Evolutionary conservation across 2,888 invertebrate genomes (phyloP).

Genomic region (Nephrotoma appendiculata): DNA sequence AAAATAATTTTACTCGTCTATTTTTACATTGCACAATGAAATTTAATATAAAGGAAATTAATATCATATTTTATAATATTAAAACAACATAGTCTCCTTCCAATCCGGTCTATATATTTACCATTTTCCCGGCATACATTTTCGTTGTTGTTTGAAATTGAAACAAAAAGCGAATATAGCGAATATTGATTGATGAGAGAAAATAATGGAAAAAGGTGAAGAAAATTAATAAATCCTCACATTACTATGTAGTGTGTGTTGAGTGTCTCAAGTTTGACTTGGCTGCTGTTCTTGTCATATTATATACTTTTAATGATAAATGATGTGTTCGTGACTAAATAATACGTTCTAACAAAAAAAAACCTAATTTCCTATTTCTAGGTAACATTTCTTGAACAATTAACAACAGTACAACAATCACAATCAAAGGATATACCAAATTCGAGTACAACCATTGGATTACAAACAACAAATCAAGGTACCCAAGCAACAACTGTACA

Average conservation of each 20-base stretch:
- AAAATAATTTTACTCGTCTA: not conserved
- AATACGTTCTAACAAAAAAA: not conserved
- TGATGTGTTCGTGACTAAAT: not conserved
- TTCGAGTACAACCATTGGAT: constrained; percentile 2
- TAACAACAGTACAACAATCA: constrained; percentile 13
- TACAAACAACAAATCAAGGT: not conserved
- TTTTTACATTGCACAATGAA: not conserved
- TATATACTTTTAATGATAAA: not conserved
- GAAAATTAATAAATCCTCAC: not conserved
- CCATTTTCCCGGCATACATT: not conserved
- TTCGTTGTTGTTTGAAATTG: not conserved
- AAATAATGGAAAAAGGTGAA: not conserved
- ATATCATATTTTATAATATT: not conserved
- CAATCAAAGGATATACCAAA: constrained; percentile 1
- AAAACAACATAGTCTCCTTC: not conserved
- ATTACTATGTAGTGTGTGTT: not conserved
- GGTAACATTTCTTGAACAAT: constrained; percentile 19
- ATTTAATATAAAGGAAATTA: not conserved
- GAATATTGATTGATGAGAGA: not conserved
- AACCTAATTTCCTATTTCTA: constrained; percentile 7
- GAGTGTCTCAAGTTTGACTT: not conserved
- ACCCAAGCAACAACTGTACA: constrained; percentile 16
- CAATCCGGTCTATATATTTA: not conserved
- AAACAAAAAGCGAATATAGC: not conserved
- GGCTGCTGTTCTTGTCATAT: not conserved